Evolutionary conservation across 2,797 vertebrate genomes (phyloP), one percentile per base, ranked within the genome.

Genomic region (Brachyrhaphis roseni): DNA sequence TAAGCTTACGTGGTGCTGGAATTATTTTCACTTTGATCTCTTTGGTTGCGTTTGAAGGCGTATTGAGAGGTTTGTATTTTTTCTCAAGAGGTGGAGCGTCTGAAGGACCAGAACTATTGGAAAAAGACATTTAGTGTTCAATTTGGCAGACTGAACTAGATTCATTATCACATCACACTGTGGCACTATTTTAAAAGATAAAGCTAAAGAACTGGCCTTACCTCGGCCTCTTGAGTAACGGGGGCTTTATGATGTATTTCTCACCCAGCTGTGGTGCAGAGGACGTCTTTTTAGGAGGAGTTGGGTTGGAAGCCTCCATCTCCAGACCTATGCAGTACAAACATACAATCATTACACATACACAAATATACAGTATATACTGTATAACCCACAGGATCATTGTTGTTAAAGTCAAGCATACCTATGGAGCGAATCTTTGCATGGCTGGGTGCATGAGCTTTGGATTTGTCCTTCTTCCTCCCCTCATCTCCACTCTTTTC

Each of bases 11-110:
- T 43, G 98, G 98, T 0, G 98, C 94, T 0, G 98, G 98, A 84
- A 99, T 98, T 90, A 99, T 97, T 91, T 99, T 99, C 81, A 99
- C 97, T 97, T 98, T 99, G 91, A 98, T 98, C 90, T 99, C 98
- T 94, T 99, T 99, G 94, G 97, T 90, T 1, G 97, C 87, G 59
- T 98, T 99, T 0, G 97, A 97, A 0, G 97, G 97, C 0, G 91
- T 98, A 89, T 99, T 99, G 0, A 99, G 96, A 26, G 98, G 98
- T 88, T 99, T 99, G 92, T 99, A 99, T 77, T 98, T 99, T 81
- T 99, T 99, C 94, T 99, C 98, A 5, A 96, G 95, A 1, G 96
- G 96, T 0, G 96, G 97, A 0, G 86, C 87, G 0, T 95, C 94
- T 16, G 83, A 89, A 0, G 91, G 78, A 2, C 93, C 86, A 5